Evolutionary conservation across 2,888 invertebrate genomes (phyloP).

Genomic region (Molanna angustata): DNA sequence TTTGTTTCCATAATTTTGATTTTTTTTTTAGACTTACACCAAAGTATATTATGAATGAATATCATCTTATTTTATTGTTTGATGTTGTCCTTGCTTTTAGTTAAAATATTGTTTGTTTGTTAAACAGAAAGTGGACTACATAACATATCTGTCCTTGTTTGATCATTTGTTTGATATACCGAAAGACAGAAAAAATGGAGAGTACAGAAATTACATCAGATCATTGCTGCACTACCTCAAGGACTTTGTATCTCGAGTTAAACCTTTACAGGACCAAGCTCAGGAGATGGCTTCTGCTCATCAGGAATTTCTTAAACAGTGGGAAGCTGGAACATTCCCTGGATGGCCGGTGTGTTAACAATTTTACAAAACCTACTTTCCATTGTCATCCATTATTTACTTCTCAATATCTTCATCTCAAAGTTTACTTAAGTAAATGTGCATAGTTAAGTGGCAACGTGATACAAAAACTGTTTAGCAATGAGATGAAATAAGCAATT

Average conservation of each 20-base stretch:
- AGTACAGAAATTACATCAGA: slow-evolving; percentile 82
- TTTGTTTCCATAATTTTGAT: no score
- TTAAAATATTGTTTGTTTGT: no score
- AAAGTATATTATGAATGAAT: no score
- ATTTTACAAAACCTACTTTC: background rate
- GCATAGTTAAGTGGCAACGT: no score
- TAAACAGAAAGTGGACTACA: slow-evolving; percentile 86
- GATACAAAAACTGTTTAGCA: no score
- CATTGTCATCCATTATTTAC: no score
- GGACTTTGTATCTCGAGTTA: slow-evolving; percentile 78
- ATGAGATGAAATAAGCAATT: no score
- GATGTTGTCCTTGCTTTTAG: no score
- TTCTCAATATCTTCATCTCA: no score
- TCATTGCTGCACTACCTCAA: slow-evolving; percentile 81
- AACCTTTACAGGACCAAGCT: slow-evolving; percentile 81
- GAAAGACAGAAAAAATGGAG: slow-evolving; percentile 84
- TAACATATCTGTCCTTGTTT: slow-evolving; percentile 88
- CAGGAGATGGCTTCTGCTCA: slow-evolving; percentile 74
- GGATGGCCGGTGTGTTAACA: slow-evolving; percentile 79
- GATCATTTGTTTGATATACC: slow-evolving; percentile 96
- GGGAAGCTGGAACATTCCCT: slow-evolving; percentile 86
- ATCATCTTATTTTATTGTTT: no score
- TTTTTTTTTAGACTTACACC: no score
- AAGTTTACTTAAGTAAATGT: no score
- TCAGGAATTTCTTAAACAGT: slow-evolving; percentile 80